Evolutionary conservation across 2,888 invertebrate species (phyloP).

Genomic region (Pherbina coryleti): DNA sequence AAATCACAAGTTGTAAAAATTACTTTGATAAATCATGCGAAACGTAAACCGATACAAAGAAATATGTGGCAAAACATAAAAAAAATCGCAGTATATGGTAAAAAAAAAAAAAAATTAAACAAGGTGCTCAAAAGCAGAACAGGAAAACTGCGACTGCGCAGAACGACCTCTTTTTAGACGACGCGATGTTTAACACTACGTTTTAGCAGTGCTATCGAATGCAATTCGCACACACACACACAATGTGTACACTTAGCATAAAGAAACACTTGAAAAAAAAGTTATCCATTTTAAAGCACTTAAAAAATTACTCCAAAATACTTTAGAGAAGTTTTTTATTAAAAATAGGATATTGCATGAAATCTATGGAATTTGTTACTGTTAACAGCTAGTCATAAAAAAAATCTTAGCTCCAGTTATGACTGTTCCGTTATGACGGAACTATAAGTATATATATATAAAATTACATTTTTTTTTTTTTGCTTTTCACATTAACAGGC

Average conservation of each 20-base stretch:
- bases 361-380: too few relatives aligned
- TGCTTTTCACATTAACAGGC: not conserved
- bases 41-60: not conserved
- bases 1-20: not conserved
- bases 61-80: not conserved
- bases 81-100: not conserved
- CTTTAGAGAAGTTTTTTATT: too few relatives aligned
- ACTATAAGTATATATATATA: too few relatives aligned
- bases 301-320: too few relatives aligned
- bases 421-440: too few relatives aligned
- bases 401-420: too few relatives aligned
- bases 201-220: not conserved
- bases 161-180: not conserved
- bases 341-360: too few relatives aligned
- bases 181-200: not conserved
- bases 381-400: too few relatives aligned
- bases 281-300: too few relatives aligned
- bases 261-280: too few relatives aligned
- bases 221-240: too few relatives aligned
- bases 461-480: not conserved
- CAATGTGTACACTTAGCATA: too few relatives aligned
- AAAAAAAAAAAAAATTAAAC: not conserved
- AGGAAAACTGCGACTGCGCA: constrained; percentile 18
- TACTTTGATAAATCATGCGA: constrained; percentile 17
- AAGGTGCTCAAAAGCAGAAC: not conserved